These are phyloP conservation scores for Australoheros facetus DNA, from an alignment of 2,797 vertebrate genomes.

Conservation along the genomic window DNA sequence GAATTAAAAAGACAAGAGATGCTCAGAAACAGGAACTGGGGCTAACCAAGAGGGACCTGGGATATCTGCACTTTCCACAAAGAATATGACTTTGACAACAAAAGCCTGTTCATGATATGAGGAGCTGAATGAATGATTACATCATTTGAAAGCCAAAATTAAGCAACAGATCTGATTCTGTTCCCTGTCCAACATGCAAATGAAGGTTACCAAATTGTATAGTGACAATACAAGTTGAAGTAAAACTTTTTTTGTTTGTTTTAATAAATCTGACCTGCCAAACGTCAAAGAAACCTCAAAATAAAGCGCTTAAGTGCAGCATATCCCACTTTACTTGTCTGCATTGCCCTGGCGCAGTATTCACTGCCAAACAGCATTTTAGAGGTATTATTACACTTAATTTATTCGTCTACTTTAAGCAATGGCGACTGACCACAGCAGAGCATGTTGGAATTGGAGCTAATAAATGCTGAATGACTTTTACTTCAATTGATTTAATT, in stretches of 20 bases:
- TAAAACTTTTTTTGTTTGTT: neutral
- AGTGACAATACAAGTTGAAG: neutral
- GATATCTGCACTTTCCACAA: conserved; percentile 44
- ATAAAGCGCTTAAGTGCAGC: neutral
- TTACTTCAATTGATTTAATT: neutral
- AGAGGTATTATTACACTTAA: neutral
- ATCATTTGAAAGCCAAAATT: neutral
- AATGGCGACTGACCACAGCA: neutral
- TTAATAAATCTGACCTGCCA: no score
- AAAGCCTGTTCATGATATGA: neutral
- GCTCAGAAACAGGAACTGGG: conserved; percentile 40
- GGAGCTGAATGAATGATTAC: neutral
- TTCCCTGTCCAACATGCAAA: conserved; percentile 11
- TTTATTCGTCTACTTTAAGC: neutral
- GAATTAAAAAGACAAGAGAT: conserved; percentile 30
- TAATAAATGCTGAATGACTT: neutral
- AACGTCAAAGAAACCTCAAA: neutral
- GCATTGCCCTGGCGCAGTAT: neutral
- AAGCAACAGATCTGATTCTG: neutral
- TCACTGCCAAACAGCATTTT: neutral
- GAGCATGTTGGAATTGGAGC: neutral
- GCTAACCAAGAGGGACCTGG: conserved; percentile 37
- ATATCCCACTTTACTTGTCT: neutral
- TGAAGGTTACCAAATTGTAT: neutral
- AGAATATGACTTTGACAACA: conserved; percentile 27